Conservation (phyloP, 2,888 invertebrate species). For the Elgonia sp. region DNA sequence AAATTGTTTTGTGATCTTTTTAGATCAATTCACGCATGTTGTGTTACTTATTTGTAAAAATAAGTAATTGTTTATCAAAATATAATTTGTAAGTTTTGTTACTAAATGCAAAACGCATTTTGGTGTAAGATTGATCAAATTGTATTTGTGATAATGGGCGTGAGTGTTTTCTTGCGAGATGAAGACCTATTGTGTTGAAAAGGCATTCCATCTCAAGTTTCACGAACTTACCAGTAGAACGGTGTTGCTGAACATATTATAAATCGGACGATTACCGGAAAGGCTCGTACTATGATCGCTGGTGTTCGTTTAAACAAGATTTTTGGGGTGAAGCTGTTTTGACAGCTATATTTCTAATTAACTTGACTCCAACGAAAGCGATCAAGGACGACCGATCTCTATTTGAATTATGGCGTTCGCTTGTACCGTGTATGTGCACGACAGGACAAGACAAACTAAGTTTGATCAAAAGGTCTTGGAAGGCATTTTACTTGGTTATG, state of each 20-base stretch:
- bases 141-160: slow-evolving; percentile 78
- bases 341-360: slow-evolving; percentile 81
- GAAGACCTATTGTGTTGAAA: slow-evolving; percentile 77
- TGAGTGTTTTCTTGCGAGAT: slow-evolving; percentile 80
- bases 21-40: slow-evolving; percentile 59
- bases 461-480: slow-evolving; percentile 15
- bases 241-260: slow-evolving; percentile 84
- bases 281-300: slow-evolving; percentile 45
- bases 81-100: slow-evolving; percentile 79
- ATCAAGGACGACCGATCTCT: no score
- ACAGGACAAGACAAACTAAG: background rate
- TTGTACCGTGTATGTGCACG: no score
- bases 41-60: slow-evolving; percentile 15
- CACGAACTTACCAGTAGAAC: slow-evolving; percentile 85
- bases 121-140: slow-evolving; percentile 67
- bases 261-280: slow-evolving; percentile 79
- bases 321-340: slow-evolving; percentile 77
- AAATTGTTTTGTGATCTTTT: slow-evolving; percentile 64
- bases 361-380: slow-evolving; percentile 61
- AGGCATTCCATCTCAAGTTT: slow-evolving; percentile 80
- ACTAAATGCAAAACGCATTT: slow-evolving; percentile 53
- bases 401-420: no score
- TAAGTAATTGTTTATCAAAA: no score
- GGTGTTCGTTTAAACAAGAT: slow-evolving; percentile 52
- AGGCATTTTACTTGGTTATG: slow-evolving; percentile 5